Evolutionary conservation across 30 jellyfish, hydroid and myxozoan species (phyloP), one percentile per base, ranked within the genome.

Genomic region (Phacellophora camtschatica): DNA sequence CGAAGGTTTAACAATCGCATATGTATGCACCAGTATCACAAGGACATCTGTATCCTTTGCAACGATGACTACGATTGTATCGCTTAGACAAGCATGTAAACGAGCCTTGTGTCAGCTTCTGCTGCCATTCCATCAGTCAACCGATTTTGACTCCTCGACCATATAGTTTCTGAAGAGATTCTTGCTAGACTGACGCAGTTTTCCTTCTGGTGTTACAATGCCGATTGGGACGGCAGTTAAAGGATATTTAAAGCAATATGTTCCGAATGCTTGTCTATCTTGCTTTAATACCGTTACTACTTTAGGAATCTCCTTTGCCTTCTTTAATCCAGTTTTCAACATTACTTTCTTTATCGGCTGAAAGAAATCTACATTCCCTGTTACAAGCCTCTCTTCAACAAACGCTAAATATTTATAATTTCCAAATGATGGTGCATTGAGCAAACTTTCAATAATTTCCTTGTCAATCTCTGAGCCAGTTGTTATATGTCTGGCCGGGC

Each of bases 131-230:
- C n/a, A n/a, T n/a, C n/a, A n/a, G n/a, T n/a, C n/a, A n/a, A 54
- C 69, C 18, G 71, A 35, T 36, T 33, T 66, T 32, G 71, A 33
- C 5, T 66, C 71, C 32, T 33, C 81, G 35, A 66, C 81, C 64
- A 25, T 66, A 39, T 12, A 16, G 63, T 66, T 66, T 66, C 63
- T 35, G 24, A 66, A 66, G 20, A 39, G 15, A n/a, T 66, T n/a
- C 27, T 41, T 71, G 23, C 57, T 7, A 42, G 75, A 43, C 75
- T 71, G 84, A 18, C 82, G 73, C 28, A 71, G n/a, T 41, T 71
- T 25, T 25, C 84, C 84, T 71, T 31, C 84, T n/a, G 84, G 75
- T 71, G 82, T 49, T 41, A 80, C 84, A 28, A 71, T 49, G 75
- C 76, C 23, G 16, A 71, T 46, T 71, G 82, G 84, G 3, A 71